A percentile compares a stretch with the other conserved stretches of the same genome.
Evolutionary conservation across 2,113 vertebrate species (phyloP).

Genomic region (Hydrolagus affinis): DNA sequence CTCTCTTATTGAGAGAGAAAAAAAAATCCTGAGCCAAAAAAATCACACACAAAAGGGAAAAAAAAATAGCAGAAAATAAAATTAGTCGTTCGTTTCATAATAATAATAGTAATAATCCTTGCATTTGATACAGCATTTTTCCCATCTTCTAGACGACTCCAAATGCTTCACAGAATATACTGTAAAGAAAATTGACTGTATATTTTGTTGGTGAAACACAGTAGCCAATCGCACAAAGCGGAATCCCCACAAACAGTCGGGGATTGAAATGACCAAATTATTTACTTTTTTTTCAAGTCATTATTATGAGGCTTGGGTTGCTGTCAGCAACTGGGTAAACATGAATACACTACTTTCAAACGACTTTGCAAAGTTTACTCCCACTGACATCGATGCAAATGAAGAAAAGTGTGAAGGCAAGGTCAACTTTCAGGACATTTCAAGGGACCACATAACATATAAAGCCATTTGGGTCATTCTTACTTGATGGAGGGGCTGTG

Average conservation of each 20-base stretch:
- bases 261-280: too few relatives aligned
- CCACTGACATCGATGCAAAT: slow-evolving; percentile 67
- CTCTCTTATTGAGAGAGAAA: too few relatives aligned
- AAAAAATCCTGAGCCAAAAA: neutral
- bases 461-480: slow-evolving; percentile 72
- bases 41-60: neutral
- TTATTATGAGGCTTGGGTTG: slow-evolving; percentile 15
- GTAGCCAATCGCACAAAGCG: too few relatives aligned
- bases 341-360: slow-evolving; percentile 20
- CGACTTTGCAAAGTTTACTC: slow-evolving; percentile 61
- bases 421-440: slow-evolving; percentile 34
- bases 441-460: slow-evolving; percentile 66
- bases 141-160: too few relatives aligned
- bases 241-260: too few relatives aligned
- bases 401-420: slow-evolving; percentile 35
- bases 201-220: too few relatives aligned
- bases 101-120: too few relatives aligned
- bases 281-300: too few relatives aligned
- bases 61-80: neutral
- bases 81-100: too few relatives aligned
- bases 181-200: too few relatives aligned
- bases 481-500: slow-evolving; percentile 95
- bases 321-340: slow-evolving; percentile 13
- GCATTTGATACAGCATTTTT: too few relatives aligned
- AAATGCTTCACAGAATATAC: too few relatives aligned